Evolutionary conservation across 1,140 invertebrate species (phyloP).

Genomic region (Stegodyphus dumicola): DNA sequence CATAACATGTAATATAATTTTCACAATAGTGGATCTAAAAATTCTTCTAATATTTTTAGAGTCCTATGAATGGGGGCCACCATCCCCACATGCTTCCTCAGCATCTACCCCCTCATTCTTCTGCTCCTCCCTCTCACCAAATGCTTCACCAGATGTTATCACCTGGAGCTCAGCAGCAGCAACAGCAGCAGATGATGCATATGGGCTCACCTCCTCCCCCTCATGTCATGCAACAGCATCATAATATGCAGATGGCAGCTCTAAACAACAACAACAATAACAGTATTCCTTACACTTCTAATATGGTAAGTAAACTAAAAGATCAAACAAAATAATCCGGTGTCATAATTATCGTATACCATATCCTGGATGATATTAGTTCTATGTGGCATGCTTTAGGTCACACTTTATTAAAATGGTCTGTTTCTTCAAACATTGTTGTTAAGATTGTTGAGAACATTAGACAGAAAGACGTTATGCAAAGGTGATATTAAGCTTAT

Average conservation of each 20-base stretch:
- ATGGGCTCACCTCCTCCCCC: conserved; percentile 25
- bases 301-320: conserved; percentile 25
- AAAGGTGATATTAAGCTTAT: too few species aligned
- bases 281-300: conserved; percentile 27
- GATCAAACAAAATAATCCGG: too few species aligned
- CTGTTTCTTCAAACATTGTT: too few species aligned
- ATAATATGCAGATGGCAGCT: conserved; percentile 21
- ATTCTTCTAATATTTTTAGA: background rate
- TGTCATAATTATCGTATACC: too few species aligned
- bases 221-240: conserved; percentile 50
- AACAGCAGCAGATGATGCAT: conserved; percentile 39
- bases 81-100: conserved; percentile 34
- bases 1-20: too few species aligned
- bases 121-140: conserved; percentile 27
- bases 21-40: background rate
- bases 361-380: too few species aligned
- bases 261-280: conserved; percentile 50
- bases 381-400: too few species aligned
- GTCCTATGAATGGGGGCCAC: conserved; percentile 22
- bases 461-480: too few species aligned
- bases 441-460: too few species aligned
- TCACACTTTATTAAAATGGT: too few species aligned
- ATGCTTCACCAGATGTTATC: conserved; percentile 54
- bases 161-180: background rate
- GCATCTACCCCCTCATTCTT: conserved; percentile 21